Conservation (phyloP, 1,140 invertebrate species). For the Apis florea region DNA sequence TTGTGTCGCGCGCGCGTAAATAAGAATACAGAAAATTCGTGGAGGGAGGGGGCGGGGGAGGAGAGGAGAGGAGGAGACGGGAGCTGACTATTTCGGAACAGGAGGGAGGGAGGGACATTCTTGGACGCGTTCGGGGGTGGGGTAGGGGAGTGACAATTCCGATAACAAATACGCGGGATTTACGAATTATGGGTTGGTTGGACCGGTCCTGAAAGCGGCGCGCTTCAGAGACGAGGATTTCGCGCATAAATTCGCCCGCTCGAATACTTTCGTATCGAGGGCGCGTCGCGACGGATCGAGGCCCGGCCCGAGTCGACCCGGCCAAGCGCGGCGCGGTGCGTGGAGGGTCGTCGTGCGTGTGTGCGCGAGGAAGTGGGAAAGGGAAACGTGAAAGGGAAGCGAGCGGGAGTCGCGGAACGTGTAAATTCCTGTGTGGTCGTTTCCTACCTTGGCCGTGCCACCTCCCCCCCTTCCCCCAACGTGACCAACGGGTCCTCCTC, state of each 20-base stretch:
- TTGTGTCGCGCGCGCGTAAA: slow-evolving; percentile 11
- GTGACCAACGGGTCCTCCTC: slow-evolving; percentile 2
- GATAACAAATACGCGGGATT: slow-evolving; percentile 54
- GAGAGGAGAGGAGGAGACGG: neutral
- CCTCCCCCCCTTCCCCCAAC: slow-evolving; percentile 6
- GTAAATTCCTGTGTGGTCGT: slow-evolving; percentile 76
- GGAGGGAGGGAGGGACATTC: neutral
- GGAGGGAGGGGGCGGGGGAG: slow-evolving; percentile 8
- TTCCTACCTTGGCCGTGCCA: slow-evolving; percentile 37
- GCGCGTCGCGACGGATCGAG: neutral
- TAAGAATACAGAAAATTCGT: slow-evolving; percentile 39
- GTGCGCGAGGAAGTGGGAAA: no score
- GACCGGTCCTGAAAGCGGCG: slow-evolving; percentile 30
- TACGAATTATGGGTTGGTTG: slow-evolving; percentile 49
- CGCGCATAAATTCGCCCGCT: slow-evolving; percentile 59
- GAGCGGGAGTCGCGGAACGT: slow-evolving; percentile 66
- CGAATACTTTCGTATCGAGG: slow-evolving; percentile 59
- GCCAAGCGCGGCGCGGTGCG: no score
- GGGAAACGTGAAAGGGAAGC: slow-evolving; percentile 42
- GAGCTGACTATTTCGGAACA: neutral
- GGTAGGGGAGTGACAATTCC: slow-evolving; percentile 50
- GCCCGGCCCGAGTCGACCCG: no score
- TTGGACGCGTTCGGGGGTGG: slow-evolving; percentile 21
- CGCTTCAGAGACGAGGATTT: slow-evolving; percentile 19
- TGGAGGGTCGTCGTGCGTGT: no score